phyloP scores from a whole-genome alignment of 2,113 vertebrate genomes.

The Stomatorhinus ivindoensis region DNA sequence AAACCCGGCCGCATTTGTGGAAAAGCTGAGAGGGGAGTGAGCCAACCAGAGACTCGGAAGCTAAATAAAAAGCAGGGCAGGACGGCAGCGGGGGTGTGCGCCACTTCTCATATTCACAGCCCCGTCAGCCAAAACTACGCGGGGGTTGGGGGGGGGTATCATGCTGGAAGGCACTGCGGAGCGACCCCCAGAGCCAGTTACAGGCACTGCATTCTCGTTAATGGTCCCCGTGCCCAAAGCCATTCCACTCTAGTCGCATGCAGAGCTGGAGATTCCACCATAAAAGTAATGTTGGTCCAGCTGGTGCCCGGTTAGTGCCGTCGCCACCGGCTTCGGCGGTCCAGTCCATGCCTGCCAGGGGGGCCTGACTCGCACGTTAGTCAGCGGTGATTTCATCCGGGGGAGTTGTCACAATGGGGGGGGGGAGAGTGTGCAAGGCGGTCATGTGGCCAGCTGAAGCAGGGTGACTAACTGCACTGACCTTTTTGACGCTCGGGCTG shows the following conservation, averaged over 20 bases:
- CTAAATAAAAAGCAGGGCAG: neutral
- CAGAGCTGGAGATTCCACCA: neutral
- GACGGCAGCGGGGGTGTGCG: neutral
- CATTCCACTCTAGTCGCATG: neutral
- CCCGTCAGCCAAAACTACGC: neutral
- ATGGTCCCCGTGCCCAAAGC: neutral
- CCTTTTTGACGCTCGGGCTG: neutral
- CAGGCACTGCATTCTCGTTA: neutral
- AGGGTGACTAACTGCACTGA: neutral
- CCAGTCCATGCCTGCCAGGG: neutral
- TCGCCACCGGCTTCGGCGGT: neutral
- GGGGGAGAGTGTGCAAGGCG: neutral
- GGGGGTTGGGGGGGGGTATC: neutral
- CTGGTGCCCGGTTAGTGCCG: neutral
- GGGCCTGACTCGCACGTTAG: neutral
- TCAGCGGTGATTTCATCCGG: neutral
- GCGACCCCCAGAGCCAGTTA: neutral
- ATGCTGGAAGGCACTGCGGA: neutral
- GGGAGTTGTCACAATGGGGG: neutral
- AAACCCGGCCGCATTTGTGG: neutral
- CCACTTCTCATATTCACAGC: neutral
- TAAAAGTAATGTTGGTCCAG: neutral
- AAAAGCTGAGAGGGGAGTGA: neutral
- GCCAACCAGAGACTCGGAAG: neutral
- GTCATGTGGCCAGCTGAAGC: neutral